A percentile compares a stretch with the other conserved stretches of the same genome.
Conservation (phyloP, 2,797 vertebrate genomes). For the Oreochromis grahami region DNA sequence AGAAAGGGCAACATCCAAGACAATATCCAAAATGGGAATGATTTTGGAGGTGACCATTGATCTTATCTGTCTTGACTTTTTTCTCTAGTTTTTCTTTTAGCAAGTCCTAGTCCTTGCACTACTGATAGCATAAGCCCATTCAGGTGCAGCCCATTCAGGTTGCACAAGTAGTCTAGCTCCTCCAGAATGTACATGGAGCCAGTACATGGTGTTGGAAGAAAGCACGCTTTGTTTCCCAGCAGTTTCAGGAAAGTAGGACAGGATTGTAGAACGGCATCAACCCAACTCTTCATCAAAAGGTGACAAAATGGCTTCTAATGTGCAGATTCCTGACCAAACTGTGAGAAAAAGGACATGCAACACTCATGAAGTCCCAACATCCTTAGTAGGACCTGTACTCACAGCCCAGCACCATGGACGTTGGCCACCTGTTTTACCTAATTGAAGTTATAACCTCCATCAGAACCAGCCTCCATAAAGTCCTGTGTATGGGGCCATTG, state of each 20-base stretch:
- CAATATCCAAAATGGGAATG: too few relatives aligned
- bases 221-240: not conserved
- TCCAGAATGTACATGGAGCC: not conserved
- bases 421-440: not conserved
- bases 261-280: not conserved
- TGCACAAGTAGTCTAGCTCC: not conserved
- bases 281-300: not conserved
- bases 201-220: not conserved
- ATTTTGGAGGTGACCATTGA: not conserved
- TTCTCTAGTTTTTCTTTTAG: not conserved
- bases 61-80: not conserved
- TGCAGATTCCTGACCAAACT: not conserved
- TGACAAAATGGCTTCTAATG: not conserved
- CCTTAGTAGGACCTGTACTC: not conserved
- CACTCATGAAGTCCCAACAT: not conserved
- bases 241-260: not conserved
- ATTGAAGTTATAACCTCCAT: not conserved
- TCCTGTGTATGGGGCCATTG: not conserved
- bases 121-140: not conserved
- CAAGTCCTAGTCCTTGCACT: not conserved
- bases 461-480: not conserved
- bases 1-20: not conserved
- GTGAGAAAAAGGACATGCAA: not conserved
- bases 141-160: not conserved
- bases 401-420: not conserved